Conservation (phyloP, 1,140 invertebrate species). For the Drosophila truncata region DNA sequence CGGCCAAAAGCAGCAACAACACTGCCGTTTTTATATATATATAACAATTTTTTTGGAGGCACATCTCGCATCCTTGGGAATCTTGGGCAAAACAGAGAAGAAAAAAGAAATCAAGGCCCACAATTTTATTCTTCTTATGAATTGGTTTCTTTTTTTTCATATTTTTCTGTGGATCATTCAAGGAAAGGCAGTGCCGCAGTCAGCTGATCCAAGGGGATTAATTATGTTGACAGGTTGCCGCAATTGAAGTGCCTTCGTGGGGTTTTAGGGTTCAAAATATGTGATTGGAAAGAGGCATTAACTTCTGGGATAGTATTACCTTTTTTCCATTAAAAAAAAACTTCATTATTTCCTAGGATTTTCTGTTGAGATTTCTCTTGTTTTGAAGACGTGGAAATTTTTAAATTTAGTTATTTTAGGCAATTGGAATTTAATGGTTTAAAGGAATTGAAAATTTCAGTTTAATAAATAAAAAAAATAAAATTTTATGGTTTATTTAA, state of each 20-base stretch:
- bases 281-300: conserved; percentile 53
- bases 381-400: too few species aligned
- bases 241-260: conserved; percentile 44
- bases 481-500: too few species aligned
- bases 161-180: conserved; percentile 57
- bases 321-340: too few species aligned
- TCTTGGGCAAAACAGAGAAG: conserved; percentile 62
- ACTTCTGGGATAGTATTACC: conserved; percentile 30
- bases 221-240: conserved; percentile 80
- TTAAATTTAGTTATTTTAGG: too few species aligned
- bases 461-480: background rate
- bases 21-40: background rate
- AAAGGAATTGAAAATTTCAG: too few species aligned
- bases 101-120: conserved; percentile 50
- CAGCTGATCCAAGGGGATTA: conserved; percentile 74
- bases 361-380: too few species aligned
- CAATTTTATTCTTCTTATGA: conserved; percentile 56
- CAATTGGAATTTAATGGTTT: too few species aligned
- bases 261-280: conserved; percentile 14
- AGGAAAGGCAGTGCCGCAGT: conserved; percentile 51
- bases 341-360: too few species aligned
- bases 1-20: conserved; percentile 54
- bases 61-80: conserved; percentile 69
- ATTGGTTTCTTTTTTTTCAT: conserved; percentile 62
- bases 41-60: conserved; percentile 27